Percentiles rank a stretch among this genome's conserved stretches.
Conservation (phyloP, 1,140 invertebrate species). For the Diachasmimorpha longicaudata region DNA sequence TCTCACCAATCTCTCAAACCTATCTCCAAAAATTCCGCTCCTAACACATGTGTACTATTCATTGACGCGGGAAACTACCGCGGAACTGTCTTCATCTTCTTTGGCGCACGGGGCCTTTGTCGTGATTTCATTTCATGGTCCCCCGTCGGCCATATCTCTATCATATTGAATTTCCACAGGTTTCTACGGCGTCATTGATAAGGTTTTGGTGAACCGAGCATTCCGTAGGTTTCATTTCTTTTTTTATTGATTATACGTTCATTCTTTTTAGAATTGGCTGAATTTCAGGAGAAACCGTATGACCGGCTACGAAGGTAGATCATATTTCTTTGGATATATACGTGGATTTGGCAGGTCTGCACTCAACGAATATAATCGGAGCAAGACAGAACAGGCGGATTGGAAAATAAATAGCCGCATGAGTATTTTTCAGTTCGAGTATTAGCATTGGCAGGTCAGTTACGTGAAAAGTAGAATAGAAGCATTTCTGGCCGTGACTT, state of each 20-base stretch:
- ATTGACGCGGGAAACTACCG: no score
- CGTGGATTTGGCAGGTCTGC: background rate
- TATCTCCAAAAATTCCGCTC: no score
- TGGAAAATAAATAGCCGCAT: background rate
- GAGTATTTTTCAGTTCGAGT: no score
- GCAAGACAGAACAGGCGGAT: background rate
- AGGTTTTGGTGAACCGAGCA: no score
- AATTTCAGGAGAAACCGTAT: background rate
- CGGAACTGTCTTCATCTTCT: background rate
- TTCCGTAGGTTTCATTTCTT: no score
- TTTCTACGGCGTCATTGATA: background rate
- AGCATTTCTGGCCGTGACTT: no score
- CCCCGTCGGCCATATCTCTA: background rate
- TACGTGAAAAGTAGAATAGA: no score
- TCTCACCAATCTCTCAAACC: no score
- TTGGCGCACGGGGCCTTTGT: background rate
- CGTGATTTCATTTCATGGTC: background rate
- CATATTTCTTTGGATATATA: background rate
- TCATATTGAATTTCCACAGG: background rate
- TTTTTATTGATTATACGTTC: no score
- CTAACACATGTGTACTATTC: no score
- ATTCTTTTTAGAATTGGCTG: background rate
- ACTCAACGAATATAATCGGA: background rate
- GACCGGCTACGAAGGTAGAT: background rate
- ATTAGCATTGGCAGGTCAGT: no score